Percentiles rank a stretch among this genome's conserved stretches.
Conservation (phyloP, 2,797 vertebrate species). For the Loriculus beryllinus region DNA sequence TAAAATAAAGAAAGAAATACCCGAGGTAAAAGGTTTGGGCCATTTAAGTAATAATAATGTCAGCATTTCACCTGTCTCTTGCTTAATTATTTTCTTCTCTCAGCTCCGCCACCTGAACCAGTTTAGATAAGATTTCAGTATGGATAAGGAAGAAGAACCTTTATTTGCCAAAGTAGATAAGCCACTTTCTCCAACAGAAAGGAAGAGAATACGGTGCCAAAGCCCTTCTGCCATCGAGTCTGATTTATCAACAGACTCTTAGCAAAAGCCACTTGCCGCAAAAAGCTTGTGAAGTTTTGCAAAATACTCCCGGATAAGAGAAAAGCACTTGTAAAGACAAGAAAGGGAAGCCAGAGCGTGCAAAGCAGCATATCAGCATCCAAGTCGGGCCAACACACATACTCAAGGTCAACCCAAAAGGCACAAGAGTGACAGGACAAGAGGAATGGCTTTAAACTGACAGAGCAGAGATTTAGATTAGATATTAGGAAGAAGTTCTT, state of each 20-base stretch:
- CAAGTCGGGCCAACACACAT: fast-evolving
- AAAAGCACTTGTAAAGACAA: constrained; percentile 1
- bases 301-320: neutral
- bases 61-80: constrained; percentile 60
- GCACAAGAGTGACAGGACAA: neutral
- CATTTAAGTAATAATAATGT: constrained; percentile 72
- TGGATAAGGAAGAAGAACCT: constrained; percentile 57
- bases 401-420: neutral
- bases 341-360: neutral
- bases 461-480: neutral
- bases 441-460: neutral
- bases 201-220: neutral
- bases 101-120: constrained; percentile 59
- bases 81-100: constrained; percentile 71
- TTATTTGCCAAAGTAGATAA: constrained; percentile 36
- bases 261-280: neutral
- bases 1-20: neutral
- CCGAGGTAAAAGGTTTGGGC: constrained; percentile 49
- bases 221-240: neutral
- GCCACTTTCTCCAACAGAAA: neutral
- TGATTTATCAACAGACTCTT: constrained; percentile 14
- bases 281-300: neutral
- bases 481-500: neutral
- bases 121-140: constrained; percentile 64
- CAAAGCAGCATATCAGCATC: neutral